Percentiles rank a stretch among this genome's conserved stretches.
These are phyloP conservation scores for Drosophila truncata DNA, from an alignment of 1,140 invertebrate genomes.

Conservation along the genomic window DNA sequence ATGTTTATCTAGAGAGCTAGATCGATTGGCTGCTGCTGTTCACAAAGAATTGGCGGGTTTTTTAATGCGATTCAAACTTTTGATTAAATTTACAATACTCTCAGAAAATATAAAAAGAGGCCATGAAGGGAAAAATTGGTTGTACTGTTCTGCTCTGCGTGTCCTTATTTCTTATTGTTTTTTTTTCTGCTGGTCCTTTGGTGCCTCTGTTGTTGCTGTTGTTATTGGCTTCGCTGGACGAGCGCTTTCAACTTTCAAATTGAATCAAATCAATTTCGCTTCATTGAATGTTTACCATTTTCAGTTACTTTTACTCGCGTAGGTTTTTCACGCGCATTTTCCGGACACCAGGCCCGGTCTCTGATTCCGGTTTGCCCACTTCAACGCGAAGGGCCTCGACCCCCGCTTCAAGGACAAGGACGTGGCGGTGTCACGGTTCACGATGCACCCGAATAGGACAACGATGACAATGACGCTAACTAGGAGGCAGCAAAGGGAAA, in stretches of 20 bases:
- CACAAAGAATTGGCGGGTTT: not conserved
- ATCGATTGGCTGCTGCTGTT: not conserved
- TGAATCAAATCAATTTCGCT: slow-evolving; percentile 79
- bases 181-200: not conserved
- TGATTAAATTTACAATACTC: not conserved
- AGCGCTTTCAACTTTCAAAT: slow-evolving; percentile 66
- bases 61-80: not conserved
- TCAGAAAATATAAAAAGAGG: not conserved
- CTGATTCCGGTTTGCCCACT: slow-evolving; percentile 4
- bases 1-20: not conserved
- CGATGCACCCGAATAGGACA: not conserved
- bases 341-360: slow-evolving; percentile 6
- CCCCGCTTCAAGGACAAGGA: slow-evolving; percentile 21
- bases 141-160: not conserved
- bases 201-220: slow-evolving; percentile 9
- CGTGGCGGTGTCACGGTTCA: slow-evolving; percentile 41
- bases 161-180: slow-evolving; percentile 9
- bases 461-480: slow-evolving; percentile 3
- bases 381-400: slow-evolving; percentile 10
- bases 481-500: not conserved
- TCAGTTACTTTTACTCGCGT: slow-evolving; percentile 27
- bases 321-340: slow-evolving; percentile 44
- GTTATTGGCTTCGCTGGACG: slow-evolving; percentile 18
- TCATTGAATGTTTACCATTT: slow-evolving; percentile 78
- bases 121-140: not conserved